These are phyloP conservation scores for Pecten maximus DNA, from an alignment of 2,888 invertebrate genomes.

Conservation along the genomic window DNA sequence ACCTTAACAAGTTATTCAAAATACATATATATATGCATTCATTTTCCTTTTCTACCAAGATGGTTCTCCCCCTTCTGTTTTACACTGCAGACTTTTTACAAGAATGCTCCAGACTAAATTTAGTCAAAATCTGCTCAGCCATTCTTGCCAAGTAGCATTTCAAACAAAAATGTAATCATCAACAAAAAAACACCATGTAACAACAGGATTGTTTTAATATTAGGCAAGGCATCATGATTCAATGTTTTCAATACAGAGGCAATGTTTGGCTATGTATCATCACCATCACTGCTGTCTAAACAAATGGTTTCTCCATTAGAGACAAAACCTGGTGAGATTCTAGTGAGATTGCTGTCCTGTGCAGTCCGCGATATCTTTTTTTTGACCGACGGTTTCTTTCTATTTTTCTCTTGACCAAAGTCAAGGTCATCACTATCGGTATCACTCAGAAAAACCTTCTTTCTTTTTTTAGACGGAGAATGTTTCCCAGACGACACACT, in stretches of 20 bases:
- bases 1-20: too few relatives aligned
- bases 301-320: slow-evolving; percentile 6
- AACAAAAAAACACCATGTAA: neutral
- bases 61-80: too few relatives aligned
- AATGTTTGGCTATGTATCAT: neutral
- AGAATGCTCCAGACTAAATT: neutral
- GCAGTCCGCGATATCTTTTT: slow-evolving; percentile 24
- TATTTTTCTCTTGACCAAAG: slow-evolving; percentile 50
- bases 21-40: too few relatives aligned
- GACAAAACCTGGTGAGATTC: neutral
- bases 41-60: too few relatives aligned
- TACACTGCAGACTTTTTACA: neutral
- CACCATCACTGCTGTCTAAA: neutral
- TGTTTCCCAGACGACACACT: slow-evolving; percentile 13
- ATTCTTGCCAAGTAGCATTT: neutral
- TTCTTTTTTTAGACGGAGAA: slow-evolving; percentile 57
- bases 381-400: slow-evolving; percentile 42
- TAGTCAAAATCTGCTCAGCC: neutral
- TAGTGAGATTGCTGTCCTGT: neutral
- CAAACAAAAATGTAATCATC: too few relatives aligned
- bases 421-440: slow-evolving; percentile 66
- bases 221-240: neutral
- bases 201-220: neutral
- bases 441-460: slow-evolving; percentile 57
- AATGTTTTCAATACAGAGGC: neutral